Evolutionary conservation across 92 coral and sea anemone species (phyloP).

Genomic region (Chrysogorgia sp.): DNA sequence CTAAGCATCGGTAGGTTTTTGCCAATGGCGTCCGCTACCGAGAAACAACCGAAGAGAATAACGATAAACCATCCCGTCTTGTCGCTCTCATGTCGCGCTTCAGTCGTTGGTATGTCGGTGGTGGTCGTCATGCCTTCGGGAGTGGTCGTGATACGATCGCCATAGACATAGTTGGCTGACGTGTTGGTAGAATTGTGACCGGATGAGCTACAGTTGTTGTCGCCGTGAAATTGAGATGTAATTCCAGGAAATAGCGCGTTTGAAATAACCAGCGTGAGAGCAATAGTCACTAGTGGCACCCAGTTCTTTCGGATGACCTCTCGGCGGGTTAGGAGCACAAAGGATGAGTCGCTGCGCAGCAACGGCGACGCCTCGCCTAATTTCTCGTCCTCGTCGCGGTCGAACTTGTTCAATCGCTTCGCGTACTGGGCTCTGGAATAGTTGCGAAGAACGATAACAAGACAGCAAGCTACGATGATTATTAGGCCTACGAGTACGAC

Average conservation of each 20-base stretch:
- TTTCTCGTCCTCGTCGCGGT: conserved; percentile 3
- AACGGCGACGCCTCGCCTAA: conserved; percentile 62
- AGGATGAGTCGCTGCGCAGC: conserved; percentile 36
- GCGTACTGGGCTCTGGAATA: conserved; percentile 21
- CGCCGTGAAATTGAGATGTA: conserved; percentile 82
- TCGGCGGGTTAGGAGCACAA: conserved; percentile 49
- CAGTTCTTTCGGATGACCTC: conserved; percentile 64
- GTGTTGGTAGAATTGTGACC: not conserved
- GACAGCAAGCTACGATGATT: conserved; percentile 70
- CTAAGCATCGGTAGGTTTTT: conserved; percentile 81
- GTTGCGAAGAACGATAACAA: conserved; percentile 44
- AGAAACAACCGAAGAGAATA: conserved; percentile 79
- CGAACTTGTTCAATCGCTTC: conserved; percentile 3
- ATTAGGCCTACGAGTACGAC: conserved; percentile 77
- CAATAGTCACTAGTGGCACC: conserved; percentile 67
- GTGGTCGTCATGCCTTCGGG: conserved; percentile 41
- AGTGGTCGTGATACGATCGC: not conserved
- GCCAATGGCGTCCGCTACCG: conserved; percentile 84
- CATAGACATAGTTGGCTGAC: conserved; percentile 13
- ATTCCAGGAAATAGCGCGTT: conserved; percentile 85
- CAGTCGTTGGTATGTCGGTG: conserved; percentile 22
- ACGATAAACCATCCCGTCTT: conserved; percentile 90
- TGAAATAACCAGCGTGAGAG: conserved; percentile 73
- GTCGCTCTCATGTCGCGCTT: too few species aligned
- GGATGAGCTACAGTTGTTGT: conserved; percentile 69